Conservation (phyloP, 2,888 invertebrate genomes). For the Exephanes ischioxanthus region DNA sequence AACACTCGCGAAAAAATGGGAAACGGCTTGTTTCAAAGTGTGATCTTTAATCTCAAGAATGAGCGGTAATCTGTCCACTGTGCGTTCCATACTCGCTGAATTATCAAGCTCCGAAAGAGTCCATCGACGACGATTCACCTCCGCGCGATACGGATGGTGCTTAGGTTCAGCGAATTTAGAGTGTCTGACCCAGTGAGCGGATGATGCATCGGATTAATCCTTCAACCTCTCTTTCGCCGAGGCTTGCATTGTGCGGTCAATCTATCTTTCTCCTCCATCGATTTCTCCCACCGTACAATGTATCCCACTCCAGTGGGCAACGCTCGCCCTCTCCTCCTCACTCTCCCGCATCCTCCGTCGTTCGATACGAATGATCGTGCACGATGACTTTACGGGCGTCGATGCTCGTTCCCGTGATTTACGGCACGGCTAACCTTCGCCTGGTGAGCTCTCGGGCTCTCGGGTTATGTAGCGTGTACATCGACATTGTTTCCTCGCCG, state of each 20-base stretch:
- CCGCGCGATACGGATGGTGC: neutral
- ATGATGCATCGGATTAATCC: slow-evolving; percentile 28
- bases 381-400: slow-evolving; percentile 83
- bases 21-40: neutral
- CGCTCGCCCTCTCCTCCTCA: slow-evolving; percentile 23
- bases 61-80: neutral
- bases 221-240: slow-evolving; percentile 10
- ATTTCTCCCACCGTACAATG: slow-evolving; percentile 14
- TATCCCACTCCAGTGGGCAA: slow-evolving; percentile 34
- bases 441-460: slow-evolving; percentile 69
- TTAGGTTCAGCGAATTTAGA: neutral
- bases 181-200: slow-evolving; percentile 16
- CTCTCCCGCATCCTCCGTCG: slow-evolving; percentile 68
- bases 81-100: too few relatives aligned
- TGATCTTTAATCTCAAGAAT: neutral
- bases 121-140: neutral
- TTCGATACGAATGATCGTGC: slow-evolving; percentile 79
- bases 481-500: slow-evolving; percentile 62
- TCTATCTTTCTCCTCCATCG: slow-evolving; percentile 23
- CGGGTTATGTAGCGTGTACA: slow-evolving; percentile 70
- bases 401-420: slow-evolving; percentile 83
- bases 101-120: neutral
- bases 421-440: slow-evolving; percentile 81
- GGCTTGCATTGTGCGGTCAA: slow-evolving; percentile 12
- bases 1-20: neutral